Percentiles rank a stretch among this genome's conserved stretches.
Evolutionary conservation across 2,888 invertebrate species (phyloP).

Genomic region (Carcina quercana): DNA sequence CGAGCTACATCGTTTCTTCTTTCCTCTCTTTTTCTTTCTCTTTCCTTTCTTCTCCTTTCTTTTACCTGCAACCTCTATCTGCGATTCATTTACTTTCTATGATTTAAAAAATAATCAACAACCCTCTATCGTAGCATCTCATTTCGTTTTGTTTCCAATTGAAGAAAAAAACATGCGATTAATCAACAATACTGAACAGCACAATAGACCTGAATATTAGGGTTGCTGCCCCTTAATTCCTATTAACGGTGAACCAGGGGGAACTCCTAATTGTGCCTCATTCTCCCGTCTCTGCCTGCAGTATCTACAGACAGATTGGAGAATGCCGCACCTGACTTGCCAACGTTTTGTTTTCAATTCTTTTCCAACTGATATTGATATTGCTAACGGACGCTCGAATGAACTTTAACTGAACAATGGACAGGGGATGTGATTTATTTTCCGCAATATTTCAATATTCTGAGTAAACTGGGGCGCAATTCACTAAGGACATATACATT

Average conservation of each 20-base stretch:
- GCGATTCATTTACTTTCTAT: too few species aligned
- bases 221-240: constrained; percentile 61
- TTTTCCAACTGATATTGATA: constrained; percentile 55
- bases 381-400: constrained; percentile 41
- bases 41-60: too few species aligned
- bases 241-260: constrained; percentile 35
- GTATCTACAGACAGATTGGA: too few species aligned
- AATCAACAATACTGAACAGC: constrained; percentile 42
- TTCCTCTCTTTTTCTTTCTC: too few species aligned
- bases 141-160: constrained; percentile 36
- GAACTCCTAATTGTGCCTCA: constrained; percentile 59
- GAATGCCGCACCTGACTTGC: constrained; percentile 57
- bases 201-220: constrained; percentile 37
- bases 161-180: constrained; percentile 53
- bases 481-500: too few species aligned
- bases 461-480: too few species aligned
- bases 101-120: too few species aligned
- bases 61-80: too few species aligned
- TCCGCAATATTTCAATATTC: too few species aligned
- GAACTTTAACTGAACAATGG: constrained; percentile 40
- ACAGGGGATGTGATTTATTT: too few species aligned
- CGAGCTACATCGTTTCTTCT: too few species aligned
- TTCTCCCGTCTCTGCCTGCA: constrained; percentile 41
- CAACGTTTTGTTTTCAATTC: constrained; percentile 48
- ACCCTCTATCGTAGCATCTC: too few species aligned